Evolutionary conservation across 2,797 vertebrate species (phyloP), one percentile per base, ranked within the genome.

Genomic region (Falco berigora): DNA sequence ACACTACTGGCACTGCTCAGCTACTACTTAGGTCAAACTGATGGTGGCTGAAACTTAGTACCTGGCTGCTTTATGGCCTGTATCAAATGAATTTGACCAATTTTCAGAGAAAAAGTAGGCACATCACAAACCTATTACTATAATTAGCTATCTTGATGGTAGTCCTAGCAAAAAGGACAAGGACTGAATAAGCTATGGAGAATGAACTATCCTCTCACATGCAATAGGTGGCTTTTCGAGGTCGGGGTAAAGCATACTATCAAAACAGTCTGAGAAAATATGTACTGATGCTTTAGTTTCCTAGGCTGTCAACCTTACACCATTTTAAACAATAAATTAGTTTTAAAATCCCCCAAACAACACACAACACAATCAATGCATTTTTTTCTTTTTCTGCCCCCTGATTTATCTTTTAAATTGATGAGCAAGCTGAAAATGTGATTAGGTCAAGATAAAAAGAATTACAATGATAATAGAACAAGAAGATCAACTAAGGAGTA

Each of bases 131-230:
- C 19, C 55, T 64, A 34, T 80, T 71, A 91, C 27, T 87, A 58
- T 61, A 90, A 94, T 95, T 92, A 95, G 67, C 71, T 77, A 91
- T 80, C 80, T 71, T 94, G 63, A 85, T 47, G 47, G 71, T 49
- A 95, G 74, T 76, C 34, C 59, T 67, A 93, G 92, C 49, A 74
- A 82, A 95, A 92, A 95, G 79, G 74, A 95, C 77, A 91, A 74
- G 83, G 86, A 82, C 74, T 55, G 49, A 93, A 95, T 8, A 19
- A 95, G 62, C 46, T 62, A 25, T 15, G 55, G 76, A 73, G 89
- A 96, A 84, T 82, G 69, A 95, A 92, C 76, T 89, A 92, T 73
- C 52, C 59, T 94, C 74, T 92, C 83, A 90, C 30, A 42, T 10
- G 23, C 66, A 92, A 92, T 66, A 90, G 15, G 32, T 84, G 73